These are phyloP conservation scores for Bicyclus anynana DNA, from an alignment of 1,140 invertebrate species.

Conservation along the genomic window DNA sequence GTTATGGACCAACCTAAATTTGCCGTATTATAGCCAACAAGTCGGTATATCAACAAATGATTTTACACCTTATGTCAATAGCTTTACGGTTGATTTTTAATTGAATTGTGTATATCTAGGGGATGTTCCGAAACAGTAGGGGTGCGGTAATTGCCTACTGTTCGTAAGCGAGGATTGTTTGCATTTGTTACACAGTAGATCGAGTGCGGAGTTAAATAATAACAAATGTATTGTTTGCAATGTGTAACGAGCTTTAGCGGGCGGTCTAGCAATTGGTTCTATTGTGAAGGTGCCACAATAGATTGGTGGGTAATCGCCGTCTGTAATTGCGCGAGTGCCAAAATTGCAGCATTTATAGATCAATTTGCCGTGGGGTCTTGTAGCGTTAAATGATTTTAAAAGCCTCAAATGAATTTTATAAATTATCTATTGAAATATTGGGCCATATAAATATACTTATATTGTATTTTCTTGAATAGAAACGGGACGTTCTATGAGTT, in stretches of 20 bases:
- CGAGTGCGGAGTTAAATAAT: constrained; percentile 57
- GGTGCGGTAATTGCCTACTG: constrained; percentile 63
- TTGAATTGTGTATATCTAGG: constrained; percentile 23
- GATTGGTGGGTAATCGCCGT: constrained; percentile 30
- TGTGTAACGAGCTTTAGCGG: constrained; percentile 52
- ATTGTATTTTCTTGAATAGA: too few relatives aligned
- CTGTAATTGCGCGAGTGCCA: constrained; percentile 16
- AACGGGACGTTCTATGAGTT: too few relatives aligned
- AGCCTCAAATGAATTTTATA: not conserved
- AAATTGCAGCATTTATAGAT: not conserved
- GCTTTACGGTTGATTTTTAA: constrained; percentile 24
- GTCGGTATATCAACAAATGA: not conserved
- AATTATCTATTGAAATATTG: too few relatives aligned
- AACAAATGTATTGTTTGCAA: constrained; percentile 59
- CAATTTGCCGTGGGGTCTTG: not conserved
- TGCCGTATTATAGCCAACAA: constrained; percentile 24
- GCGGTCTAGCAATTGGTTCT: constrained; percentile 47
- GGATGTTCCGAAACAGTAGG: constrained; percentile 48
- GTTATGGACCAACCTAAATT: constrained; percentile 40
- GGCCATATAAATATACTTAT: too few relatives aligned
- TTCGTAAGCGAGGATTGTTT: constrained; percentile 59
- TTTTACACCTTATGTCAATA: constrained; percentile 17
- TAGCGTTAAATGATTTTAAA: not conserved
- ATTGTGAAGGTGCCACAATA: constrained; percentile 37
- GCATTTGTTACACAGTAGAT: constrained; percentile 43